Conservation (phyloP, 2,888 invertebrate genomes). For the Drosophila tanythrix region DNA sequence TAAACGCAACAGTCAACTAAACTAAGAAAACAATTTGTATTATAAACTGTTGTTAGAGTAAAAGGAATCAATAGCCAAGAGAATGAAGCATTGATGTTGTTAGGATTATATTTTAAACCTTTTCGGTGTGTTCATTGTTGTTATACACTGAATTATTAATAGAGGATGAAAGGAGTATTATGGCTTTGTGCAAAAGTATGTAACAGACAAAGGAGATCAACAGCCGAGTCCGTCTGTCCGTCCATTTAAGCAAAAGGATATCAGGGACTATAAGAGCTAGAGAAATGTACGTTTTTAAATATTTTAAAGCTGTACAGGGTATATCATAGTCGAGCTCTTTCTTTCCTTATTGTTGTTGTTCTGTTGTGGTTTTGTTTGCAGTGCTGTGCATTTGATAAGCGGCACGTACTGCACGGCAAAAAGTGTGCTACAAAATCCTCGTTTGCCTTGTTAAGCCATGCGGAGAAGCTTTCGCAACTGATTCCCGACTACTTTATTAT, state of each 20-base stretch:
- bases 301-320: background rate
- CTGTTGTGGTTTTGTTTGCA: conserved; percentile 27
- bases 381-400: conserved; percentile 72
- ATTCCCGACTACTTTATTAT: conserved; percentile 70
- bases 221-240: background rate
- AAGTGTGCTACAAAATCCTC: conserved; percentile 56
- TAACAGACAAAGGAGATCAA: background rate
- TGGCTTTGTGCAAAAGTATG: too few species aligned
- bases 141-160: background rate
- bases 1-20: background rate
- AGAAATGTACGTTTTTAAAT: background rate
- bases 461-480: conserved; percentile 47
- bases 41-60: conserved; percentile 8
- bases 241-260: background rate
- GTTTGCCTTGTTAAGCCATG: conserved; percentile 46
- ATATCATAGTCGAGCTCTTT: background rate
- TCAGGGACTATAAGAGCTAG: background rate
- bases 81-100: conserved; percentile 30
- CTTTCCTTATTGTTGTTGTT: conserved; percentile 7
- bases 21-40: background rate
- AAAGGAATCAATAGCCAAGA: conserved; percentile 28
- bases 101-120: conserved; percentile 18
- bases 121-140: conserved; percentile 6
- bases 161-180: background rate
- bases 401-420: conserved; percentile 73